A percentile compares a stretch with the other conserved stretches of the same genome.
Conservation (phyloP, 1,140 invertebrate genomes). For the Octopus sinensis region DNA sequence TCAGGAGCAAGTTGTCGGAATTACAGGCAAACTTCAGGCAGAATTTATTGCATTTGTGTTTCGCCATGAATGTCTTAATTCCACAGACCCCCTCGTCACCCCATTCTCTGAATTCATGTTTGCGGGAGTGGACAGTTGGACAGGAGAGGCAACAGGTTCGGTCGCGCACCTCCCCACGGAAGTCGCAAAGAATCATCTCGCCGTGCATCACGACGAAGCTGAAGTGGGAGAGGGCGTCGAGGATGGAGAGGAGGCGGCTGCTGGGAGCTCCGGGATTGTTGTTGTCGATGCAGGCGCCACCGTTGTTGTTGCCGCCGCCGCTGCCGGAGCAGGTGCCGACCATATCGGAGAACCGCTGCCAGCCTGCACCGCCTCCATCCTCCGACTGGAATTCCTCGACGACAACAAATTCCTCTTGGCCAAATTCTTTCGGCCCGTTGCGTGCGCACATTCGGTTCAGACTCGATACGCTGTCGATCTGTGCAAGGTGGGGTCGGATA, state of each 20-base stretch:
- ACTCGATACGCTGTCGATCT: neutral
- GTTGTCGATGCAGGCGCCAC: neutral
- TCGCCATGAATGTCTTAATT: neutral
- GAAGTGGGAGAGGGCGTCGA: neutral
- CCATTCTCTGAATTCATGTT: neutral
- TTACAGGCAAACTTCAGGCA: neutral
- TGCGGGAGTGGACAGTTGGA: neutral
- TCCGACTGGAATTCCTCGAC: neutral
- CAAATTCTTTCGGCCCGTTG: neutral
- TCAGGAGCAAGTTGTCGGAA: neutral
- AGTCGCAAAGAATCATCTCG: neutral
- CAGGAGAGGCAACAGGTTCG: neutral
- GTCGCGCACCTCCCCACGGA: neutral
- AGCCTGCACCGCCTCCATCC: no score
- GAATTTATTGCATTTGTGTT: constrained; percentile 5
- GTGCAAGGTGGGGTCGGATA: neutral
- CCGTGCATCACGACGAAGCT: neutral
- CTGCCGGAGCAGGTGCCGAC: neutral
- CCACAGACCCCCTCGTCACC: neutral
- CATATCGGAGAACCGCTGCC: no score
- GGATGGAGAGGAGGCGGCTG: neutral
- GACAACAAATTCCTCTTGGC: neutral
- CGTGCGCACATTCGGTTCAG: neutral
- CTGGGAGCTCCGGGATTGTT: no score
- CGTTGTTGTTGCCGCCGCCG: neutral